Base-by-base conservation (phyloP, 2,113 vertebrate genomes). In the Sardina pilchardus region DNA sequence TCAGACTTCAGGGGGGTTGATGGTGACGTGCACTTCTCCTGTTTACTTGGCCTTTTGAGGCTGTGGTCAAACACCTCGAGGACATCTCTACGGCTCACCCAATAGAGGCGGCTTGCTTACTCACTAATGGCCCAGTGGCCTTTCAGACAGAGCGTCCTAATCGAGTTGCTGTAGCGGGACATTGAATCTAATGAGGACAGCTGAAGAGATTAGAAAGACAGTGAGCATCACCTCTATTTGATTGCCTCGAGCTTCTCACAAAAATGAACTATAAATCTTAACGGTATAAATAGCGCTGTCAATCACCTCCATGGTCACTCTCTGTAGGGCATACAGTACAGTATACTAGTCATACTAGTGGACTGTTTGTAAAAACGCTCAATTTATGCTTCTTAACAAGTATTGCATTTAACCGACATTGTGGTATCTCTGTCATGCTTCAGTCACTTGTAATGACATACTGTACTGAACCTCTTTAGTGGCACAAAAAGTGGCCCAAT, bases 111-210 rank as follows among this genome's bases (percentile, higher is more conserved):
- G 81, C 67, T 50, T 21, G 82, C 82, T 50, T 21, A 82, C 82
- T 48, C 80, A 84, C 81, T 92, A 92, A 92, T 90, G 87, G 89
- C 86, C 88, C 85, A 82, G 71, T 91, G 92, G 91, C 94, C 94
- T 95, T 95, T 92, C 85, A 83, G 90, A 85, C 88, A 48, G 88
- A 90, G 90, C 45, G 83, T 87, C 86, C 83, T 93, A 93, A 95
- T 91, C 50, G 16, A 90, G 94, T 95, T 88, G 43, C 19, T 30
- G 6, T 56, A 45, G 85, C 44, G 45, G 84, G 21, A 82, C 83
- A 86, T 48, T 47, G 75, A 85, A 83, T 81, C 80, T 82, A 26
- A 50, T 6, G 24, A 24, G 21, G 48, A 3, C 50, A 45, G 56
- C 81, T 88, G 83, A 90, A 83, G 16, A 82, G 86, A 89, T 90